phyloP scores from a whole-genome alignment of 2,888 invertebrate species.

The Eupithecia insigniata region DNA sequence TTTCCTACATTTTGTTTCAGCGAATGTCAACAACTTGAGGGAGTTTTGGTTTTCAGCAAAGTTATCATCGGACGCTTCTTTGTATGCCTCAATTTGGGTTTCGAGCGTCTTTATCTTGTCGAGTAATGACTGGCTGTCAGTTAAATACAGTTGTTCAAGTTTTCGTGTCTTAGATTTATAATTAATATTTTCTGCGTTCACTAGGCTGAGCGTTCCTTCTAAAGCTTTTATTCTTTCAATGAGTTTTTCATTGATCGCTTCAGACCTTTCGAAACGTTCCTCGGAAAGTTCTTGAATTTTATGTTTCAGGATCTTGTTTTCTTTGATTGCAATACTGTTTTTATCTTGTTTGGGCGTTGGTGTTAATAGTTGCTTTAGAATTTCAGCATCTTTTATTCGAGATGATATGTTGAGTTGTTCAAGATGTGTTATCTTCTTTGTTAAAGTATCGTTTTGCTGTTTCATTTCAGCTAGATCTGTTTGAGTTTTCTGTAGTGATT shows the following conservation, averaged over 20 bases:
- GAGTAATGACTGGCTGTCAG: constrained; percentile 21
- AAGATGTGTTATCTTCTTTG: constrained; percentile 9
- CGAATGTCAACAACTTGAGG: background rate
- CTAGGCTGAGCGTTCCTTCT: background rate
- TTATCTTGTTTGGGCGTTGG: constrained; percentile 4
- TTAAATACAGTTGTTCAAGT: constrained; percentile 20
- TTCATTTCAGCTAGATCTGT: constrained; percentile 9
- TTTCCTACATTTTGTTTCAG: constrained; percentile 15
- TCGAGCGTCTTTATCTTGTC: constrained; percentile 20
- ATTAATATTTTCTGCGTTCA: constrained; percentile 5
- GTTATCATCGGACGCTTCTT: constrained; percentile 4
- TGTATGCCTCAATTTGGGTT: constrained; percentile 1
- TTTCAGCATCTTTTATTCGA: constrained; percentile 17
- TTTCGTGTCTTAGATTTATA: constrained; percentile 14
- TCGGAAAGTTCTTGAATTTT: background rate
- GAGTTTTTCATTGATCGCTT: background rate
- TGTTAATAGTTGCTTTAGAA: constrained; percentile 14
- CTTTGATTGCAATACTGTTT: background rate
- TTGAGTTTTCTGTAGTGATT: constrained; percentile 18
- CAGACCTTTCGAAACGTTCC: background rate
- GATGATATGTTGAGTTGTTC: constrained; percentile 14
- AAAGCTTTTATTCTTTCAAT: constrained; percentile 19
- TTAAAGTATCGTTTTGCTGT: constrained; percentile 11
- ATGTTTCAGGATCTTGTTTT: background rate
- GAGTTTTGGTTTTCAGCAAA: constrained; percentile 5